Percentiles rank a stretch among this genome's conserved stretches.
phyloP scores from a whole-genome alignment of 2,113 vertebrate genomes.

The Tyrannus savana region DNA sequence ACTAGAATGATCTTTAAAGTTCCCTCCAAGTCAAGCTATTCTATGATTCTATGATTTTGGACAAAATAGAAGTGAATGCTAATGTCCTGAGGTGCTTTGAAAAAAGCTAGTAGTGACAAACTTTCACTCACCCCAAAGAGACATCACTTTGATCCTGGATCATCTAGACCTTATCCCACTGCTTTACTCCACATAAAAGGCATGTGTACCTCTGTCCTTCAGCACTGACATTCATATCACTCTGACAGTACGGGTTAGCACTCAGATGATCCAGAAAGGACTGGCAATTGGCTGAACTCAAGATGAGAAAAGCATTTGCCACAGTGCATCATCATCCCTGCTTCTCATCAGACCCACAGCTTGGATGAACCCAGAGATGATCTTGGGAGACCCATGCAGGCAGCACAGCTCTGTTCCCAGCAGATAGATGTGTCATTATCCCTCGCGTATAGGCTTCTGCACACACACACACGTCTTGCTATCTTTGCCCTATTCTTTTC shows the following conservation, averaged over 20 bases:
- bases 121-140: neutral
- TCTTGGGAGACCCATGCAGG: neutral
- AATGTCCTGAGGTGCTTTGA: neutral
- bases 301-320: neutral
- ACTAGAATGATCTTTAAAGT: too few relatives aligned
- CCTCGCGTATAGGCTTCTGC: neutral
- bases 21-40: too few relatives aligned
- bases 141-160: neutral
- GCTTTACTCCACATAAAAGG: neutral
- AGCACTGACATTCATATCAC: neutral
- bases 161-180: neutral
- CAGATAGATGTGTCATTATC: neutral
- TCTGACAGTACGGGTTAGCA: neutral
- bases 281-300: neutral
- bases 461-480: neutral
- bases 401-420: neutral
- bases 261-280: neutral
- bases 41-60: neutral
- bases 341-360: too few relatives aligned
- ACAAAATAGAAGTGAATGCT: neutral
- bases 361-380: neutral
- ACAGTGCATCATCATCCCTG: too few relatives aligned
- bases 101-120: neutral
- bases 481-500: neutral
- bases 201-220: neutral